Evolutionary conservation across 1,140 invertebrate genomes (phyloP), one percentile per base, ranked within the genome.

Genomic region (Ericerus pela): DNA sequence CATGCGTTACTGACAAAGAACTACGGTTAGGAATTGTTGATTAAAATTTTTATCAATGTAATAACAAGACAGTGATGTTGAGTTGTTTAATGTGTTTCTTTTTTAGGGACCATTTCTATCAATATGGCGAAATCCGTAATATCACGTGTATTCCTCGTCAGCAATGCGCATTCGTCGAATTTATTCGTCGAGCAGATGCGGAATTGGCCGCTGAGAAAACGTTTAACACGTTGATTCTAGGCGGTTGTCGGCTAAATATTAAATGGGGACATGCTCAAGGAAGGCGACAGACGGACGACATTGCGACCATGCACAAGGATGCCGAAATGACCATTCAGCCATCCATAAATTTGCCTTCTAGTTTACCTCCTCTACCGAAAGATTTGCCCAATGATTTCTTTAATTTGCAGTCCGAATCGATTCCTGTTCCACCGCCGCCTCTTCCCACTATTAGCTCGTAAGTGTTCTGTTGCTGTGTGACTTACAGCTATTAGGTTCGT

Each of bases 161-260:
- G 63, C 92, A 96, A 63, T 99, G 95, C 76, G 94, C 93, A 0
- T 99, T 99, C 69, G 85, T 99, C 4, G 92, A 97, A 66, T 99
- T 92, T 68, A 96, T 93, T 0, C 84, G 82, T 28, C 74, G 96
- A 57, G 73, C 75, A 51, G 82, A 91, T 1, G 90, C 96, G 0
- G 96, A 99, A 71, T 70, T 82, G 58, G 95, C 95, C 11, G 92
- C 93, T 2, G 94, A 99, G 65, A 86, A 89, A 63, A 92, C 91
- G 0, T 99, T 97, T 66, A 96, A 98, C 64, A 95, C 96, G 67
- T 70, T 98, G 16, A 90, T 92, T 27, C 75, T 96, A 18, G 79
- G 84, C 20, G 89, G 88, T 0, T 75, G 87, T 51, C 76, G 92
- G 55, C 73, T 97, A 0, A 93, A 88, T 8, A 95, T 99, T 30